Percentiles rank a stretch among this genome's conserved stretches.
Conservation (phyloP, 2,113 vertebrate genomes). For the Myrmecobius fasciatus region DNA sequence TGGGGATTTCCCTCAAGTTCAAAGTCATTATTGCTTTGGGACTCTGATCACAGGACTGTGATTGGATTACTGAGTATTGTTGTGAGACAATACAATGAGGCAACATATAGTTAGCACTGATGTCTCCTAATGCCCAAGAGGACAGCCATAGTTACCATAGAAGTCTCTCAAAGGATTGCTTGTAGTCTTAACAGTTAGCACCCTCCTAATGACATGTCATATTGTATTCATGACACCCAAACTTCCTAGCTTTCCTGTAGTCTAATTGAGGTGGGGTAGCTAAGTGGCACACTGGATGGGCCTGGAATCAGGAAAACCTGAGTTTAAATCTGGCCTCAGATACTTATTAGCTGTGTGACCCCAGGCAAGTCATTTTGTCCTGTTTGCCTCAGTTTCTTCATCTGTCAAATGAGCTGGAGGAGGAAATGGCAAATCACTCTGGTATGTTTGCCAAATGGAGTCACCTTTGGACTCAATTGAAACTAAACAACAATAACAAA, state of each 20-base stretch:
- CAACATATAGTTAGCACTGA: background rate
- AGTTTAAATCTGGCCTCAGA: background rate
- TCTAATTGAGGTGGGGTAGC: background rate
- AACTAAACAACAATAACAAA: background rate
- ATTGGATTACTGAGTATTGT: background rate
- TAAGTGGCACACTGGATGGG: background rate
- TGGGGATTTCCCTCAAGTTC: background rate
- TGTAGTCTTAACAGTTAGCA: background rate
- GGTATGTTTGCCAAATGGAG: background rate
- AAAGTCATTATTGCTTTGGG: background rate
- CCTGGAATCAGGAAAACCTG: background rate
- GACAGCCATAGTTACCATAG: background rate
- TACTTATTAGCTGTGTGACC: background rate
- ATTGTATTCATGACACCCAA: background rate
- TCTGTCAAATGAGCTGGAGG: background rate
- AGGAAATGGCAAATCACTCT: background rate
- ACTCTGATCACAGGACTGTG: background rate
- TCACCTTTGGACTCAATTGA: background rate
- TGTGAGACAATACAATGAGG: background rate
- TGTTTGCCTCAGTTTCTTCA: background rate
- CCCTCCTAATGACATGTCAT: background rate
- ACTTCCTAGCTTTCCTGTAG: background rate
- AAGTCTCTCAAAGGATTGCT: background rate
- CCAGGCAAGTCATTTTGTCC: background rate
- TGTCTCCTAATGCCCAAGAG: background rate